Percentiles rank a stretch among this genome's conserved stretches.
These are phyloP conservation scores for Brachionus plicatilis DNA, from an alignment of 1,140 invertebrate genomes.

Conservation along the genomic window DNA sequence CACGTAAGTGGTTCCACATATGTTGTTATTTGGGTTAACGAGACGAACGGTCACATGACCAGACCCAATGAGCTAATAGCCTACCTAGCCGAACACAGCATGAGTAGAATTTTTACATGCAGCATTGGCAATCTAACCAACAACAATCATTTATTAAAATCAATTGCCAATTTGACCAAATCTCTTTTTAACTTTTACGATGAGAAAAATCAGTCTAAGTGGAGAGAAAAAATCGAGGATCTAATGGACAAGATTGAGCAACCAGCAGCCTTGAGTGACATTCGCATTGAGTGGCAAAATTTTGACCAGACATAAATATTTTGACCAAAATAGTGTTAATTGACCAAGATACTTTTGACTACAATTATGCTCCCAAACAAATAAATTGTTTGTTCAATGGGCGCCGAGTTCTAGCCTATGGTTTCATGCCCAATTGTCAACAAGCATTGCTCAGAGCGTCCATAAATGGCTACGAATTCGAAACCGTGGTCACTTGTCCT, in stretches of 20 bases:
- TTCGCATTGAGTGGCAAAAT: conserved; percentile 49
- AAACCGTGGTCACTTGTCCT: conserved; percentile 52
- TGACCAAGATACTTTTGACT: conserved; percentile 41
- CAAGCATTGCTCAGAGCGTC: conserved; percentile 51
- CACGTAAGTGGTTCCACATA: too few relatives aligned
- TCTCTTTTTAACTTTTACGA: conserved; percentile 51
- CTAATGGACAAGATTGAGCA: conserved; percentile 48
- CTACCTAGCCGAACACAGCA: not conserved
- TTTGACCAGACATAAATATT: conserved; percentile 43
- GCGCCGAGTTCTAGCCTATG: conserved; percentile 51
- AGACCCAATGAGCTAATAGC: not conserved
- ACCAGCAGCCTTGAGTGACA: conserved; percentile 49
- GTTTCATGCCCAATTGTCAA: conserved; percentile 52
- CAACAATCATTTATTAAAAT: conserved; percentile 48
- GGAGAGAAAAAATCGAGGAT: conserved; percentile 49
- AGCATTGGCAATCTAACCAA: conserved; percentile 46
- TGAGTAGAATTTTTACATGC: conserved; percentile 7
- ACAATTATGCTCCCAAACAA: conserved; percentile 49
- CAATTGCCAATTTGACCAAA: conserved; percentile 47
- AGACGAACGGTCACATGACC: conserved; percentile 29
- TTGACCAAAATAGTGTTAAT: too few relatives aligned
- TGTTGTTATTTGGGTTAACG: too few relatives aligned
- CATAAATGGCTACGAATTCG: conserved; percentile 50
- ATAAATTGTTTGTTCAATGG: conserved; percentile 53
- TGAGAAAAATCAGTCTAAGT: conserved; percentile 50